Percentiles rank a stretch among this genome's conserved stretches.
Conservation (phyloP, 2,797 vertebrate genomes). For the Corythornis leucogaster region DNA sequence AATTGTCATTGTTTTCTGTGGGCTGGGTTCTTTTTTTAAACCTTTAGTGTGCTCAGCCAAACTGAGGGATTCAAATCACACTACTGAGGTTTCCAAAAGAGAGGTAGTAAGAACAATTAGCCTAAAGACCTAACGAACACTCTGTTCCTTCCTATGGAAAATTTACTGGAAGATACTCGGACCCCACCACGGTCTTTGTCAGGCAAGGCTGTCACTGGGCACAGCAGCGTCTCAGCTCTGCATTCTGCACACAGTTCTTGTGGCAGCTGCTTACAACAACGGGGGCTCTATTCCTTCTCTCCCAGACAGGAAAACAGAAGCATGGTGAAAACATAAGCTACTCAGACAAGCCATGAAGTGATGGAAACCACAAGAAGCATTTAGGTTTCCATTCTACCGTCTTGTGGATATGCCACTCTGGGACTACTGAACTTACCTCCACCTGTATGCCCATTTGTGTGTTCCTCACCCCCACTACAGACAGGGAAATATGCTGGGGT, state of each 20-base stretch:
- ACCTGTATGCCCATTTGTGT: neutral
- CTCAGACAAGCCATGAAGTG: neutral
- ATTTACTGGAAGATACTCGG: neutral
- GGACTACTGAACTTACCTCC: neutral
- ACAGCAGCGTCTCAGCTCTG: neutral
- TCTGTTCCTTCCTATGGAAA: neutral
- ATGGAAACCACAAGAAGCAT: neutral
- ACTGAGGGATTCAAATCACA: neutral
- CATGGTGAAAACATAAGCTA: conserved; percentile 25
- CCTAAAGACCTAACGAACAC: neutral
- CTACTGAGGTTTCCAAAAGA: neutral
- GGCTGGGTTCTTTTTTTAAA: neutral
- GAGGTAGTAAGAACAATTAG: neutral
- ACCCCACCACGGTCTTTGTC: neutral
- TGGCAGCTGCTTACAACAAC: conserved; percentile 21
- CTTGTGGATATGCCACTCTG: neutral
- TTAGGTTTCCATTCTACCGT: neutral
- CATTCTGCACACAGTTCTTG: neutral
- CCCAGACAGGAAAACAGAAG: conserved; percentile 64
- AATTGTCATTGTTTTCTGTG: neutral
- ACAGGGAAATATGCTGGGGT: neutral
- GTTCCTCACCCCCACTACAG: neutral
- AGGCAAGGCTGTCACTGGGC: neutral
- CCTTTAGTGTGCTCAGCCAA: neutral
- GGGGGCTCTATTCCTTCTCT: neutral